Conservation (phyloP, 2,113 vertebrate species). For the Fregetta grallaria region DNA sequence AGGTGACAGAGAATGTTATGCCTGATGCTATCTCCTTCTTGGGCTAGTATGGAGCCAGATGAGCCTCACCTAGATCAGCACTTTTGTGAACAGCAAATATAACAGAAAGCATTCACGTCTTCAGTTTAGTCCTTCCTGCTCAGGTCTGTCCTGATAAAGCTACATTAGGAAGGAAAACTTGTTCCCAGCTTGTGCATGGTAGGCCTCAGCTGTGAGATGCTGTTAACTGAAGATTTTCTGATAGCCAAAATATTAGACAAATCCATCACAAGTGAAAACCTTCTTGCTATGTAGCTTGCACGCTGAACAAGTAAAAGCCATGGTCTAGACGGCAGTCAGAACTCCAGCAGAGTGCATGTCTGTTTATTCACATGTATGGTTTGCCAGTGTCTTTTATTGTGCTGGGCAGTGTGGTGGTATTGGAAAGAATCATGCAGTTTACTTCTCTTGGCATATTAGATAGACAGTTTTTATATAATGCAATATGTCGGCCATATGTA, state of each 20-base stretch:
- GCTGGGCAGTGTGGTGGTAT: neutral
- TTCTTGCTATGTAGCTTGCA: neutral
- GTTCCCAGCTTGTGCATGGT: neutral
- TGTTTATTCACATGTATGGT: neutral
- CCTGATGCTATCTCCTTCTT: neutral
- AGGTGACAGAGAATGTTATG: neutral
- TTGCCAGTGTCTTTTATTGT: neutral
- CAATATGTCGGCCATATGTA: neutral
- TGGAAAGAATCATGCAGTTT: neutral
- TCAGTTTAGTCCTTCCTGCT: neutral
- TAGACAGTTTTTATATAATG: neutral
- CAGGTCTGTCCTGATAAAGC: neutral
- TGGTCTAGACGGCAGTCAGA: neutral
- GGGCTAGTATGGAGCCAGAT: neutral
- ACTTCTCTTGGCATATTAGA: neutral
- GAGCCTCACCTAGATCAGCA: neutral
- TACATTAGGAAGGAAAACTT: neutral
- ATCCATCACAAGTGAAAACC: neutral
- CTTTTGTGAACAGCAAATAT: neutral
- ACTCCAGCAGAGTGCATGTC: neutral
- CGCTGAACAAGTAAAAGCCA: neutral
- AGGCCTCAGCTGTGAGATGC: neutral
- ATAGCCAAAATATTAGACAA: neutral
- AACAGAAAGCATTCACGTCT: neutral
- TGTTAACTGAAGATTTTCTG: neutral